Base-by-base conservation (phyloP, 1,140 invertebrate species). In the Tetragonula clypearis region DNA sequence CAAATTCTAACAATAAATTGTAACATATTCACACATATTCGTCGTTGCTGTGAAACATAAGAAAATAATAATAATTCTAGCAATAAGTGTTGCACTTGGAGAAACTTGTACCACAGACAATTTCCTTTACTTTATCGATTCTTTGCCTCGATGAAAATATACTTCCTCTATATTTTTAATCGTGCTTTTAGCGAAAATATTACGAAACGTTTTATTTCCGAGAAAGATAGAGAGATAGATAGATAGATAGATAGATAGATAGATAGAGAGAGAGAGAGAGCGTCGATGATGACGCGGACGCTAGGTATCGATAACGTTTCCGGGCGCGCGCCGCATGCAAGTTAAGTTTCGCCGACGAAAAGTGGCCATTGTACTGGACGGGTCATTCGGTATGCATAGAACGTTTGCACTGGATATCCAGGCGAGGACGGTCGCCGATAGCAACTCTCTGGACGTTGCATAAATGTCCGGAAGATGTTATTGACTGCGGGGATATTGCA, bases 401-500 rank as follows among this genome's bases (percentile, higher is more conserved):
- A 73, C 82, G 82, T 72, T 84, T 72, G 82, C 82, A 30, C 56
- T 72, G 82, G 82, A 79, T 79, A 84, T 65, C 77, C 66, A 79
- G 68, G 15, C 30, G 26, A 21, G 49, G 56, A 62, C n/a, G 49
- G 26, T 2, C 53, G 6, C 68, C 58, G 82, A 84, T 84, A 84
- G 76, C 74, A 49, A 60, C 76, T 30, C 82, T 84, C 82, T 84
- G 77, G 77, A 72, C 82, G 60, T 84, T 79, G 82, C 77, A 84
- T 84, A 84, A 84, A 84, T 79, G 82, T 79, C 76, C 77, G 82
- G 82, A 84, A 84, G 82, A 84, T 84, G 82, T 84, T 84, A 84
- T 84, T 84, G 82, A 84, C 82, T 84, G 77, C 82, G 56, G 82
- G 82, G 77, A 84, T 84, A 84, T 84, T 84, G 77, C 82, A 56